A percentile compares a stretch with the other conserved stretches of the same genome.
phyloP scores from a whole-genome alignment of 2,888 invertebrate species.

The Phaedon cochleariae region DNA sequence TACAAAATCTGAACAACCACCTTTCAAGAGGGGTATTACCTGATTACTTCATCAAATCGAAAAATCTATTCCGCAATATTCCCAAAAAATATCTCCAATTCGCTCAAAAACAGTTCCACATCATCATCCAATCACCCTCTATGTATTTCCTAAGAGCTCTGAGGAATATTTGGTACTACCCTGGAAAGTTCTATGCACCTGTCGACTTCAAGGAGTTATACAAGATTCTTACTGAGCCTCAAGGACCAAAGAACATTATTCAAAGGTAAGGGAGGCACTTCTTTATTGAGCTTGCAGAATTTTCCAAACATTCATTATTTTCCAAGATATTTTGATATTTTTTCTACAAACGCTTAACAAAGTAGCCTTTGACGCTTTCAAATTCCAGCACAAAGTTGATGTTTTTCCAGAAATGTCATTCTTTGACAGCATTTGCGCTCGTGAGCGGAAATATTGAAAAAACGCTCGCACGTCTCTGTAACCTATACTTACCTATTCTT shows the following conservation, averaged over 20 bases:
- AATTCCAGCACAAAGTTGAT: too few relatives aligned
- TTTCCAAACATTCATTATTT: too few relatives aligned
- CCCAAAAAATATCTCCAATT: slow-evolving; percentile 71
- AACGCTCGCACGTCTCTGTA: too few relatives aligned
- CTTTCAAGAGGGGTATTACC: slow-evolving; percentile 71
- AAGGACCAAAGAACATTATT: background rate
- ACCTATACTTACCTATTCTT: too few relatives aligned
- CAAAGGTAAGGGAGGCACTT: slow-evolving; percentile 5
- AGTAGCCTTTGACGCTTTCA: too few relatives aligned
- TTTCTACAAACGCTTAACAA: too few relatives aligned
- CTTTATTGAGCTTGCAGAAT: too few relatives aligned
- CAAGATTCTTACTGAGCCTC: slow-evolving; percentile 37
- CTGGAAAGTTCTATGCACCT: slow-evolving; percentile 47
- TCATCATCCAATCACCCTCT: slow-evolving; percentile 76
- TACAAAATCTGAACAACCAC: slow-evolving; percentile 70
- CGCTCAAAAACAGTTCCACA: slow-evolving; percentile 72
- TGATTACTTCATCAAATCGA: slow-evolving; percentile 76
- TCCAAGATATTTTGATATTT: too few relatives aligned
- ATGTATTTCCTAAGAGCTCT: slow-evolving; percentile 75
- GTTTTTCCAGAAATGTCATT: too few relatives aligned
- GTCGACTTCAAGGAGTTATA: slow-evolving; percentile 48
- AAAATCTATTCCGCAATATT: slow-evolving; percentile 78
- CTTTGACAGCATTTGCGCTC: too few relatives aligned
- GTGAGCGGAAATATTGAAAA: too few relatives aligned
- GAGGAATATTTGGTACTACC: slow-evolving; percentile 71